These are phyloP conservation scores for Cephalopterus ornatus DNA, from an alignment of 2,113 vertebrate genomes.

Conservation along the genomic window DNA sequence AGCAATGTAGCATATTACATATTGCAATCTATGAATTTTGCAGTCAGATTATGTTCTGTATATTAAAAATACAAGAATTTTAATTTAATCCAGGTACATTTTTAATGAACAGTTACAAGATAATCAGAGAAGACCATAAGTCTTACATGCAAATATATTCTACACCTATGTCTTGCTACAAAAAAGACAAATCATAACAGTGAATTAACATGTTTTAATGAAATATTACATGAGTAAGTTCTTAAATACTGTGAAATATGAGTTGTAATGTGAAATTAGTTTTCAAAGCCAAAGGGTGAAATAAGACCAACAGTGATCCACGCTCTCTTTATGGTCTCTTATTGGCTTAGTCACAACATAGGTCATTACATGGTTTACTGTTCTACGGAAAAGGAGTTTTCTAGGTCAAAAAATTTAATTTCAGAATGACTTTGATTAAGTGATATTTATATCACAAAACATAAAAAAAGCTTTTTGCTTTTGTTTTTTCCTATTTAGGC, in stretches of 20 bases:
- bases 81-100: constrained; percentile 62
- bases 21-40: background rate
- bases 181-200: background rate
- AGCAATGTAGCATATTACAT: background rate
- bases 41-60: constrained; percentile 3
- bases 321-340: background rate
- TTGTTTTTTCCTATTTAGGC: background rate
- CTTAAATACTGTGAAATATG: background rate
- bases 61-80: constrained; percentile 49
- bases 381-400: background rate
- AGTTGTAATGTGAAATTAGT: background rate
- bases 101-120: constrained; percentile 51
- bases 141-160: background rate
- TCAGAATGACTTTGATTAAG: background rate
- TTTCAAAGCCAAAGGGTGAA: background rate
- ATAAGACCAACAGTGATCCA: background rate
- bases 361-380: background rate
- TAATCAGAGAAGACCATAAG: constrained; percentile 45
- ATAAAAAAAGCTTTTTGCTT: background rate
- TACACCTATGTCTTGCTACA: background rate
- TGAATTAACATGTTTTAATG: background rate
- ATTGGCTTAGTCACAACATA: background rate
- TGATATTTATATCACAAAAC: background rate
- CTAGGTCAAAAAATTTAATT: background rate
- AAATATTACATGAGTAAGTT: background rate